Evolutionary conservation across 2,797 vertebrate genomes (phyloP), one percentile per base, ranked within the genome.

Genomic region (Mus minutoides): DNA sequence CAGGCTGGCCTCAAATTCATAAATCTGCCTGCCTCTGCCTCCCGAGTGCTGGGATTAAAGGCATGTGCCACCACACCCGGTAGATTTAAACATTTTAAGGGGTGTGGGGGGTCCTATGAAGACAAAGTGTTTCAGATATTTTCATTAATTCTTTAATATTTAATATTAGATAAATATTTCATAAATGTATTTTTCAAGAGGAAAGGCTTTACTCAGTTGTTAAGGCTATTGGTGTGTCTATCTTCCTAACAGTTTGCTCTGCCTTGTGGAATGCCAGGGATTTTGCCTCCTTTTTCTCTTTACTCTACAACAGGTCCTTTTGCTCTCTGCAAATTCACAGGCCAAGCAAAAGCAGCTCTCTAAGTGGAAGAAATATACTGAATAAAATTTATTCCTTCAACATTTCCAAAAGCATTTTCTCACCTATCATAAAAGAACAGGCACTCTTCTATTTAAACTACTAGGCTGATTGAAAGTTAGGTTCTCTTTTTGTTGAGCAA

Each of bases 61-160:
- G n/a, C n/a, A n/a, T n/a, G n/a, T n/a, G n/a, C n/a, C n/a, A n/a
- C n/a, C n/a, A n/a, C n/a, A n/a, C n/a, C n/a, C n/a, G n/a, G n/a
- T n/a, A 90, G 64, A 90, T 97, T 96, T 96, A 90, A 82, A 94
- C 0, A 91, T 92, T 92, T 98, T 90, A 96, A 98, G 95, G 43
- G 71, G 6, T 69, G 34, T 69, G 62, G 12, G 60, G 2, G 82
- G 79, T 97, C 96, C 96, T 95, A 97, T 14, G 17, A 84, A 91
- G 98, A 98, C 76, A 92, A 98, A 98, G 86, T 94, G 34, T 97
- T 95, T 96, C 4, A 82, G 96, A 94, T 97, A 85, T 97, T 98
- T 98, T 98, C 88, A 94, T 95, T 97, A 94, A 96, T 91, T 95
- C 67, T 46, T 62, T 97, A 97, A 96, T 94, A 88, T 93, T 89